Evolutionary conservation across 30 jellyfish, hydroid and myxozoan genomes (phyloP), one percentile per base, ranked within the genome.

Genomic region (Aurelia aurita): DNA sequence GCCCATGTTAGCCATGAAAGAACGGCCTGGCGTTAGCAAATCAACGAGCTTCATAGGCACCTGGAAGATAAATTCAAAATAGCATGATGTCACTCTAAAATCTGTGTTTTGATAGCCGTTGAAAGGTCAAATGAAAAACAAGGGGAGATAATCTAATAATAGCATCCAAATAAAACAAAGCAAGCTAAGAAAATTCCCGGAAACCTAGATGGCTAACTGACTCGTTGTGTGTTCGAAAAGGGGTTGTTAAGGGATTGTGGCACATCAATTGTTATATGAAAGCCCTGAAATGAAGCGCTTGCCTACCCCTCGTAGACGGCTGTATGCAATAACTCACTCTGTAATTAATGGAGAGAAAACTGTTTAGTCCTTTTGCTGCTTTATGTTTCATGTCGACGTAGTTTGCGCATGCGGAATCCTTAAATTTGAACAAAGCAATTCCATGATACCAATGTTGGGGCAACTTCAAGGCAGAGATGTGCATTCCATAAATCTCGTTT

Each of bases 381-480:
- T 39, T 39, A 27, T 85, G 86, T 8, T 83, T 84, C 14, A 45
- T 75, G n/a, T 53, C 57, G 7, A 67, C 95, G 25, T 15, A 28
- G 27, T 59, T 54, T 18, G 86, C 89, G 58, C 95, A 85, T 5
- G 20, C 25, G 20, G 84, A 64, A 49, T 74, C 79, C 65, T 26
- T 22, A 53, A 85, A 19, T 62, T 74, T 34, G 80, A 85, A 85
- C 47, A 60, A 23, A 6, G 82, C 89, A 6, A 85, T 58, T 4
- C 72, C 89, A 66, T 85, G 95, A 55, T 85, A 85, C 95, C 95
- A 85, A 67, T 85, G 95, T 0, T 64, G 89, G 43, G 84, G 82
- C 22, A 85, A 54, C 44, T 68, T 74, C 69, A 85, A 55, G 8
- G 88, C 95, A 12, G 95, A 85, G 14, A 85, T 85, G 44, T 85